Percentiles rank a stretch among this genome's conserved stretches.
These are phyloP conservation scores for Coendou prehensilis DNA, from an alignment of 2,797 vertebrate genomes.

Conservation along the genomic window DNA sequence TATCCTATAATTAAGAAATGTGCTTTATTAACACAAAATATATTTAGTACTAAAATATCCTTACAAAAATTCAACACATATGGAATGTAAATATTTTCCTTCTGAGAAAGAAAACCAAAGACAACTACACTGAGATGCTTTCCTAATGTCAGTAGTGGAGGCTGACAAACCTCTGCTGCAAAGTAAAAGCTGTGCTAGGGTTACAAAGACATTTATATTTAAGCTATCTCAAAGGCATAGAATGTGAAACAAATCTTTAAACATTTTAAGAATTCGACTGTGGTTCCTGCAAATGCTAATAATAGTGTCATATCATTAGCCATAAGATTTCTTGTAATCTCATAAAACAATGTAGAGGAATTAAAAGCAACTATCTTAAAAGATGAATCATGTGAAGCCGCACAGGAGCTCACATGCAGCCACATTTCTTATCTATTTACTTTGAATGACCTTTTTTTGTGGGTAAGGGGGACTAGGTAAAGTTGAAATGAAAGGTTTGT, in stretches of 20 bases:
- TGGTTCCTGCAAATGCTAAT: constrained; percentile 45
- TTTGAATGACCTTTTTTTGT: constrained; percentile 81
- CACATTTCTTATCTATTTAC: constrained; percentile 75
- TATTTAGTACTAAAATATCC: constrained; percentile 42
- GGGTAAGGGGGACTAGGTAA: constrained; percentile 77
- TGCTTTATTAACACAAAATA: constrained; percentile 65
- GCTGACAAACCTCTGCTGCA: not conserved
- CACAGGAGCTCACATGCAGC: constrained; percentile 19
- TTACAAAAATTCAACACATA: constrained; percentile 46
- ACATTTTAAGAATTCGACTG: constrained; percentile 35
- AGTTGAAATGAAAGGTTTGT: constrained; percentile 78
- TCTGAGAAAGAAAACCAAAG: constrained; percentile 57
- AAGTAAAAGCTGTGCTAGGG: constrained; percentile 21
- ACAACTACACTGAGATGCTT: not conserved
- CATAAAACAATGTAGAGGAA: constrained; percentile 19
- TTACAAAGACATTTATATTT: constrained; percentile 40
- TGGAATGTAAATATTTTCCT: constrained; percentile 28
- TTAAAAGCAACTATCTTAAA: constrained; percentile 61
- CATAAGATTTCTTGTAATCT: constrained; percentile 12
- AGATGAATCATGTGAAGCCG: constrained; percentile 55
- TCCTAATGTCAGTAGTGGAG: not conserved
- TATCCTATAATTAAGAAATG: constrained; percentile 3
- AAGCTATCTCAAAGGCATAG: constrained; percentile 5
- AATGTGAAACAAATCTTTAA: constrained; percentile 36
- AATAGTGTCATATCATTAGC: constrained; percentile 31